A percentile compares a stretch with the other conserved stretches of the same genome.
Evolutionary conservation across 2,113 vertebrate genomes (phyloP).

Genomic region (Aspiorhynchus laticeps): DNA sequence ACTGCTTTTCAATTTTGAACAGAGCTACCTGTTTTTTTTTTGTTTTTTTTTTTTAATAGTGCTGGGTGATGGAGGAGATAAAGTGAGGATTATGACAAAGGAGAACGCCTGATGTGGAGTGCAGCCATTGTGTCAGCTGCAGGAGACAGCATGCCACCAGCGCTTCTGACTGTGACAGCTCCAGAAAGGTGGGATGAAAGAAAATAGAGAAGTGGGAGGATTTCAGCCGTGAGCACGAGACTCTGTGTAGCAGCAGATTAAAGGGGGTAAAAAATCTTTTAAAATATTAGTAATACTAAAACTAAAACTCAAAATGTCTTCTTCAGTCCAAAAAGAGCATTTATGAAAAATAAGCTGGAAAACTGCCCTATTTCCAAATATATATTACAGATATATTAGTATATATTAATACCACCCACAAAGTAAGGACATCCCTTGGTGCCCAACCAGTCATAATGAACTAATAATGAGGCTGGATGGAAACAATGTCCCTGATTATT

Average conservation of each 20-base stretch:
- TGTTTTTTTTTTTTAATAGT: background rate
- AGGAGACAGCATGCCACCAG: constrained; percentile 51
- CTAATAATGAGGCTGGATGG: background rate
- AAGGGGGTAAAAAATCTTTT: background rate
- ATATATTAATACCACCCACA: background rate
- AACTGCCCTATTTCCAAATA: background rate
- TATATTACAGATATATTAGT: no score
- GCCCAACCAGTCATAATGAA: background rate
- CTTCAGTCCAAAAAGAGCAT: background rate
- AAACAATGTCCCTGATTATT: background rate
- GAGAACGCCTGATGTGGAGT: background rate
- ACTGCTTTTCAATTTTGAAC: background rate
- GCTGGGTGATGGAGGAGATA: background rate
- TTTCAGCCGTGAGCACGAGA: background rate
- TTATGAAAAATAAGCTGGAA: background rate
- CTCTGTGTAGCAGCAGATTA: background rate
- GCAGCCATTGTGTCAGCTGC: constrained; percentile 61
- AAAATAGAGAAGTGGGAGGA: background rate
- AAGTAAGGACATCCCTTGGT: background rate
- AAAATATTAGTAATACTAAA: background rate
- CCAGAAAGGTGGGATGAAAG: constrained; percentile 38
- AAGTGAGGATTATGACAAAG: background rate
- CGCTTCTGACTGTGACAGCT: constrained; percentile 63
- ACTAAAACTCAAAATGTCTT: background rate
- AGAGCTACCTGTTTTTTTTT: background rate